Percentiles rank a stretch among this genome's conserved stretches.
Conservation (phyloP, 2,113 vertebrate genomes). For the Saguinus imperator region DNA sequence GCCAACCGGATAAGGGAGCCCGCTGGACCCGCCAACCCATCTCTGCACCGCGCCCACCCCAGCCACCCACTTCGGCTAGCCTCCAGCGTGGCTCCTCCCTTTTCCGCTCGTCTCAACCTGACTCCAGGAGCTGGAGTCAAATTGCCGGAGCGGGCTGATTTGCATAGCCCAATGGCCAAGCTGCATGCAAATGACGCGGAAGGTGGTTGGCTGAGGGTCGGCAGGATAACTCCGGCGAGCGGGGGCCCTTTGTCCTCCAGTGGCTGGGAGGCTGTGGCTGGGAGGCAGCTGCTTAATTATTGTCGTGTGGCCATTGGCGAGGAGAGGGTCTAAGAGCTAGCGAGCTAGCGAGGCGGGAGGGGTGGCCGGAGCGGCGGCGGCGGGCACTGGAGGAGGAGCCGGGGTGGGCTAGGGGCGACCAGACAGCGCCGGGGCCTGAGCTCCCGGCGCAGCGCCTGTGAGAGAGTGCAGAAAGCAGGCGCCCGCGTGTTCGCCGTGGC, state of each 20-base stretch:
- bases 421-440: background rate
- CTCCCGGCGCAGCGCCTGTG: background rate
- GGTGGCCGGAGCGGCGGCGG: background rate
- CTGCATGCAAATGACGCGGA: slow-evolving; percentile 63
- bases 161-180: slow-evolving; percentile 77
- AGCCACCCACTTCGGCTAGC: background rate
- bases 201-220: slow-evolving; percentile 73
- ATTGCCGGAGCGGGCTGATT: slow-evolving; percentile 48
- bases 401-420: background rate
- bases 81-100: slow-evolving; percentile 43
- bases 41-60: background rate
- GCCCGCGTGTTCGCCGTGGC: slow-evolving; percentile 46
- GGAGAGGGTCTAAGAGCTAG: background rate
- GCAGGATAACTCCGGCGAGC: slow-evolving; percentile 55
- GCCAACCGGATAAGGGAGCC: background rate
- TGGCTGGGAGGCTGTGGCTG: slow-evolving; percentile 37
- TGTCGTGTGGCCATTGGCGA: rapidly evolving
- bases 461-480: slow-evolving; percentile 18
- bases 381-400: background rate
- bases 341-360: background rate
- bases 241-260: slow-evolving; percentile 81
- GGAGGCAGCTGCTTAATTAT: background rate
- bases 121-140: background rate
- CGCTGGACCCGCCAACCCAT: background rate
- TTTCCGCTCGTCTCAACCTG: slow-evolving; percentile 21